Conservation (phyloP, 2,888 invertebrate genomes). For the Thyatira batis region DNA sequence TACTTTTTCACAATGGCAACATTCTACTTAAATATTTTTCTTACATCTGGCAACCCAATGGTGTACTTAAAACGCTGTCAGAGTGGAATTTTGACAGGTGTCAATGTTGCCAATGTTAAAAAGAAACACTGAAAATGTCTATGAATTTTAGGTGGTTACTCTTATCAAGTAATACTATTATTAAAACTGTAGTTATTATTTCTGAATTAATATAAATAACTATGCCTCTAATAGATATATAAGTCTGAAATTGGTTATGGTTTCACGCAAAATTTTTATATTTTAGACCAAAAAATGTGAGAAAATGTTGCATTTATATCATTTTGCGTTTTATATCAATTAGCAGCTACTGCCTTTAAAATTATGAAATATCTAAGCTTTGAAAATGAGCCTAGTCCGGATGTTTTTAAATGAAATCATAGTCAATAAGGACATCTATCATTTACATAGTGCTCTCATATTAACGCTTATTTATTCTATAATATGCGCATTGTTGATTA, state of each 20-base stretch:
- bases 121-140: slow-evolving; percentile 21
- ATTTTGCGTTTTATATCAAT: background rate
- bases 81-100: slow-evolving; percentile 16
- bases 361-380: background rate
- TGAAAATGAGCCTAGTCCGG: background rate
- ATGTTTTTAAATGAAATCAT: background rate
- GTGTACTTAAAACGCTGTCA: slow-evolving; percentile 14
- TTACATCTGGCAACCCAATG: slow-evolving; percentile 25
- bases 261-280: background rate
- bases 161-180: slow-evolving; percentile 21
- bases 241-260: background rate
- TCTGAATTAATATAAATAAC: slow-evolving; percentile 7
- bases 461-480: background rate
- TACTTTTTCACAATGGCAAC: slow-evolving; percentile 12
- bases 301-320: background rate
- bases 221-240: background rate
- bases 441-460: background rate
- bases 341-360: background rate
- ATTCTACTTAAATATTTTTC: slow-evolving; percentile 27
- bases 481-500: background rate
- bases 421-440: background rate
- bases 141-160: slow-evolving; percentile 30
- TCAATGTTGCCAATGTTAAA: slow-evolving; percentile 7
- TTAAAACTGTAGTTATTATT: slow-evolving; percentile 25
- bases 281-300: background rate